phyloP scores from a whole-genome alignment of 2,113 vertebrate species.

The Plecotus auritus region DNA sequence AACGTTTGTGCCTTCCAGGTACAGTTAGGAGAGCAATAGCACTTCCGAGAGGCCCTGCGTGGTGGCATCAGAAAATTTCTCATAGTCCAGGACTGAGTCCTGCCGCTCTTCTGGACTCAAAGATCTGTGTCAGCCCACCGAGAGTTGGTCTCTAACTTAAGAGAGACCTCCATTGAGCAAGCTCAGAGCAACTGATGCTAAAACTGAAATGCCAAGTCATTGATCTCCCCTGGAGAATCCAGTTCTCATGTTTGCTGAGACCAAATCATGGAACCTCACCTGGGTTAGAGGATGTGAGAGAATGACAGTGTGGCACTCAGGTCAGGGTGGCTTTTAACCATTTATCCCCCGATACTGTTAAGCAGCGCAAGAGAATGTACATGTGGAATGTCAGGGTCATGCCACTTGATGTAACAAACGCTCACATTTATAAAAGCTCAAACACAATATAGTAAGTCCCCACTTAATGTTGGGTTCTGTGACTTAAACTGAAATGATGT shows the following conservation, averaged over 20 bases:
- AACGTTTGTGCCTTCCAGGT: background rate
- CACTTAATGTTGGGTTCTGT: background rate
- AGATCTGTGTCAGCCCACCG: background rate
- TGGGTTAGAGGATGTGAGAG: background rate
- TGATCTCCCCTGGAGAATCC: background rate
- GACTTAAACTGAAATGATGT: background rate
- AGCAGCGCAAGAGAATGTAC: background rate
- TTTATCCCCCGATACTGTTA: background rate
- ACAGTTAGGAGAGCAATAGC: background rate
- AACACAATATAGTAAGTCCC: background rate
- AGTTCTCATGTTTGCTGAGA: background rate
- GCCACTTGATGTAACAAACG: background rate
- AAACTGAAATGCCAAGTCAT: background rate
- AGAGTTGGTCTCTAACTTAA: background rate
- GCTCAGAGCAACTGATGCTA: background rate
- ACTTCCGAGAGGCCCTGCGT: background rate
- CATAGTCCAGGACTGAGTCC: background rate
- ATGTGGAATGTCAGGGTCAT: background rate
- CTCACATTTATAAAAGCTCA: background rate
- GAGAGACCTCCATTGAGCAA: background rate
- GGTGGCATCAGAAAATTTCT: background rate
- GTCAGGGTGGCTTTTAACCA: background rate
- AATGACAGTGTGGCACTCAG: background rate
- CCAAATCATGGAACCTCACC: background rate
- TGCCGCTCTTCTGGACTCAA: background rate